Conservation (phyloP, 2,797 vertebrate species). For the Tangara arthus region DNA sequence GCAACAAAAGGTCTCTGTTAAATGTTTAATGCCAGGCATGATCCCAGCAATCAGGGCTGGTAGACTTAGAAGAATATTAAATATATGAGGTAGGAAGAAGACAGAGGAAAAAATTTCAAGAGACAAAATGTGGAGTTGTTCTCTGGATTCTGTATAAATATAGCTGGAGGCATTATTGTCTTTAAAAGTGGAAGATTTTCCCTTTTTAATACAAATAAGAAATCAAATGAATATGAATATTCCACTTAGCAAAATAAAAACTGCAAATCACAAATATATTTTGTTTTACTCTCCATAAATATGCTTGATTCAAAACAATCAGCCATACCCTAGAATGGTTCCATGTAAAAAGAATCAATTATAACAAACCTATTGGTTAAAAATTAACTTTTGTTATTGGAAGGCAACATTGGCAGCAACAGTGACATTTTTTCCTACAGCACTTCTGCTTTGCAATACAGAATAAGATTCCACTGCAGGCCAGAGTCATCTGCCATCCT, state of each 20-base stretch:
- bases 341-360: not conserved
- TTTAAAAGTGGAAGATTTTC: not conserved
- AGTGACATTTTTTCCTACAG: not conserved
- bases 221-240: not conserved
- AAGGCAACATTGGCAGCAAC: not conserved
- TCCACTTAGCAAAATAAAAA: not conserved
- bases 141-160: not conserved
- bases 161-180: not conserved
- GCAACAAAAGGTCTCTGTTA: conserved; percentile 45
- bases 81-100: not conserved
- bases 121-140: not conserved
- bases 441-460: not conserved
- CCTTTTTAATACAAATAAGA: not conserved
- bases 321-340: not conserved
- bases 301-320: not conserved
- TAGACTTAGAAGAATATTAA: not conserved
- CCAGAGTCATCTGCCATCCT: not conserved
- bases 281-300: not conserved
- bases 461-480: not conserved
- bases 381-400: not conserved
- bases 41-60: not conserved
- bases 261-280: not conserved
- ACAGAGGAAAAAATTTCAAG: not conserved
- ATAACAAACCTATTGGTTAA: not conserved
- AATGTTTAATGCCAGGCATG: not conserved